Evolutionary conservation across 2,888 invertebrate species (phyloP).

Genomic region (Steinernema hermaphroditum): DNA sequence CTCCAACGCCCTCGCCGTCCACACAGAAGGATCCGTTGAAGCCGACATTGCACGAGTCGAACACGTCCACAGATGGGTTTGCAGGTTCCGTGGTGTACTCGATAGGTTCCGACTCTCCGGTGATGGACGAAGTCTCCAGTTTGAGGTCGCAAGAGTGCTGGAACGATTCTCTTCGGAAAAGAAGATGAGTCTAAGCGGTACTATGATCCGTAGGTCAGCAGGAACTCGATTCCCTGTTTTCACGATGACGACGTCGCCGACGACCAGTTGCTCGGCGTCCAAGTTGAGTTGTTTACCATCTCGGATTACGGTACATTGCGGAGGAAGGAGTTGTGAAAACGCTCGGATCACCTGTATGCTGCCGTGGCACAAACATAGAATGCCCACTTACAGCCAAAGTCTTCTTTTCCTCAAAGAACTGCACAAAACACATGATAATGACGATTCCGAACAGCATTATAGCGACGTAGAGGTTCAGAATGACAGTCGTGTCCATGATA

Average conservation of each 20-base stretch:
- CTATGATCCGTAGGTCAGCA: constrained; percentile 48
- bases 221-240: constrained; percentile 48
- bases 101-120: constrained; percentile 51
- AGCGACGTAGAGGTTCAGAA: constrained; percentile 52
- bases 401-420: constrained; percentile 54
- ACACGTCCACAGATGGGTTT: constrained; percentile 25
- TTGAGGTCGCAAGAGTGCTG: constrained; percentile 42
- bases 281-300: constrained; percentile 43
- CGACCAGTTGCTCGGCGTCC: constrained; percentile 48
- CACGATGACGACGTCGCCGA: constrained; percentile 49
- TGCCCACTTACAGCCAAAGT: constrained; percentile 45
- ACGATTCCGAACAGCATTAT: constrained; percentile 57
- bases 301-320: constrained; percentile 45
- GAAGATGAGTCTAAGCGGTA: too few species aligned
- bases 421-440: constrained; percentile 56
- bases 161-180: too few species aligned
- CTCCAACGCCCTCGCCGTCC: constrained; percentile 35
- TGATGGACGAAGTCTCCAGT: constrained; percentile 50
- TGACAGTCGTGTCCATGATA: constrained; percentile 43
- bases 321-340: constrained; percentile 47
- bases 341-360: constrained; percentile 49
- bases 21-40: constrained; percentile 39
- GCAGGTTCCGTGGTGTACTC: constrained; percentile 45
- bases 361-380: constrained; percentile 32
- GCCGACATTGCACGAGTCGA: constrained; percentile 37